These are phyloP conservation scores for Xiphophorus couchianus DNA, from an alignment of 2,113 vertebrate genomes.

Conservation along the genomic window DNA sequence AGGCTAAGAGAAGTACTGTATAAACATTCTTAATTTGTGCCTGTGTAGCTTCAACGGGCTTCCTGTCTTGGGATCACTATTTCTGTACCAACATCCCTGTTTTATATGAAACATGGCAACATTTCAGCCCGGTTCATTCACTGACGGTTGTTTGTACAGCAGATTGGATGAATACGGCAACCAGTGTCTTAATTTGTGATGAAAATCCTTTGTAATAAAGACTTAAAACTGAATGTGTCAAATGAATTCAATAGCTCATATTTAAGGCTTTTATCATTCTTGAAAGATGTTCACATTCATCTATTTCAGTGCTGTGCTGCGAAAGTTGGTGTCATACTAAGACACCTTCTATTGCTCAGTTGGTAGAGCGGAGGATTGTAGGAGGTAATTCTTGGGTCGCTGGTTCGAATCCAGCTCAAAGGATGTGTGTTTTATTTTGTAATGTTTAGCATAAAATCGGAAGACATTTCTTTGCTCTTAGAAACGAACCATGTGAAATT, in stretches of 20 bases:
- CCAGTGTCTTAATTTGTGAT: conserved; percentile 68
- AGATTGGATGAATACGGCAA: conserved; percentile 36
- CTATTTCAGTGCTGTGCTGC: background rate
- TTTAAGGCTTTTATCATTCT: background rate
- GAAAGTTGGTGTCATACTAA: accelerated
- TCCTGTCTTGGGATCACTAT: background rate
- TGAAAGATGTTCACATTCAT: too few species aligned
- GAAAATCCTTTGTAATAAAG: conserved; percentile 80
- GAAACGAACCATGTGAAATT: too few species aligned
- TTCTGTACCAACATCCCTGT: conserved; percentile 26
- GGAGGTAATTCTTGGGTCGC: conserved; percentile 67
- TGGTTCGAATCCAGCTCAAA: conserved; percentile 66
- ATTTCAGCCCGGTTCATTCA: conserved; percentile 32
- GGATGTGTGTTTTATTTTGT: conserved; percentile 6
- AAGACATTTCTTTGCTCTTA: too few species aligned
- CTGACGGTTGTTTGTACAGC: conserved; percentile 8
- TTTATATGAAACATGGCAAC: conserved; percentile 8
- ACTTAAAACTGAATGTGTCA: conserved; percentile 21
- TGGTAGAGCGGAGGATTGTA: conserved; percentile 92
- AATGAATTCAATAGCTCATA: background rate
- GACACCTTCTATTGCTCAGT: conserved; percentile 87
- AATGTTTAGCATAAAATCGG: too few species aligned
- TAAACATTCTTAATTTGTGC: conserved; percentile 28
- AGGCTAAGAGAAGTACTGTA: conserved; percentile 17
- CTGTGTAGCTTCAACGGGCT: background rate